These are phyloP conservation scores for Agapornis canus DNA, from an alignment of 2,797 vertebrate genomes.

Conservation along the genomic window DNA sequence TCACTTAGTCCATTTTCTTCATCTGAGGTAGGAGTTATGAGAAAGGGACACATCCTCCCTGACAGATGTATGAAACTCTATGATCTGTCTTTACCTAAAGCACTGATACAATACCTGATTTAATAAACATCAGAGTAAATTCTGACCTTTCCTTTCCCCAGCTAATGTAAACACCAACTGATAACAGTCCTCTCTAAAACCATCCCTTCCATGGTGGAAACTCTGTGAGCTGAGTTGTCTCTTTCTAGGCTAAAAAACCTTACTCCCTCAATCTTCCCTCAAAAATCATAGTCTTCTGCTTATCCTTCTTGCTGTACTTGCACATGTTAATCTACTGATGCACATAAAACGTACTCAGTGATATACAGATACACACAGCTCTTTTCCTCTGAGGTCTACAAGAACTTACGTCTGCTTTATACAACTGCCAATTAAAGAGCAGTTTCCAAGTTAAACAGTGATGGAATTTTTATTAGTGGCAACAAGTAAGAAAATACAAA, in stretches of 20 bases:
- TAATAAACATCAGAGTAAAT: background rate
- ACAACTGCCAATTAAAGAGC: background rate
- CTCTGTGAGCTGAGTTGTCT: background rate
- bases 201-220: background rate
- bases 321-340: background rate
- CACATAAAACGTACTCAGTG: background rate
- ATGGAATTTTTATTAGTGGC: background rate
- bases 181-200: background rate
- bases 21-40: background rate
- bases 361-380: background rate
- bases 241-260: background rate
- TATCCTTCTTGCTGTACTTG: background rate
- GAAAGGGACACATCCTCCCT: background rate
- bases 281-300: background rate
- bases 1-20: background rate
- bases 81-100: background rate
- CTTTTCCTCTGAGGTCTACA: background rate
- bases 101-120: background rate
- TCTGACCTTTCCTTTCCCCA: background rate
- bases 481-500: background rate
- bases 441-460: background rate
- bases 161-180: background rate
- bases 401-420: background rate
- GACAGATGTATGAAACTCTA: background rate
- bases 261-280: background rate